Percentiles rank a stretch among this genome's conserved stretches.
phyloP scores from a whole-genome alignment of 2,888 invertebrate species.

The Andrena camellia region DNA sequence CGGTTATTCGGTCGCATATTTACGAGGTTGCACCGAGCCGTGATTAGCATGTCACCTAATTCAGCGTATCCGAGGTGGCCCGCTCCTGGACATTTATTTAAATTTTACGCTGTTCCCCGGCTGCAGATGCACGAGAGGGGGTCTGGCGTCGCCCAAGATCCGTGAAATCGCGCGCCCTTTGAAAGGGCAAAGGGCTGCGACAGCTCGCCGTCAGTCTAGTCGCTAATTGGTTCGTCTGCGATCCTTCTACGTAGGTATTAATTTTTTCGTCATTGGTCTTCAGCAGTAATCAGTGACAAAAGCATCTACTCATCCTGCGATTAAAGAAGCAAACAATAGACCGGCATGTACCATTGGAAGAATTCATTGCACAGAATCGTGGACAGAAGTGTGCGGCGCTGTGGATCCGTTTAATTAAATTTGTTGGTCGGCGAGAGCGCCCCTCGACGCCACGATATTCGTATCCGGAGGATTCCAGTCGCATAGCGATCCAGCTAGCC shows the following conservation, averaged over 20 bases:
- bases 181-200: conserved; percentile 62
- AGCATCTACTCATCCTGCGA: too few relatives aligned
- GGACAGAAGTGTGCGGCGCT: neutral
- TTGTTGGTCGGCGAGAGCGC: neutral
- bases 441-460: neutral
- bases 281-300: too few relatives aligned
- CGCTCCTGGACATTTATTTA: conserved; percentile 81
- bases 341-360: too few relatives aligned
- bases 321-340: too few relatives aligned
- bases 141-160: conserved; percentile 67
- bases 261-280: neutral
- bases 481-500: conserved; percentile 37
- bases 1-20: conserved; percentile 73
- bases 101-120: conserved; percentile 82
- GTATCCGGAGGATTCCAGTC: conserved; percentile 46
- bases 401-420: conserved; percentile 37
- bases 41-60: conserved; percentile 84
- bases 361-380: neutral
- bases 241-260: conserved; percentile 13
- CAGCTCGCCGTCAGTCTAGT: conserved; percentile 62
- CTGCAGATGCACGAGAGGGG: conserved; percentile 73
- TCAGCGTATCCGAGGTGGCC: conserved; percentile 76
- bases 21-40: conserved; percentile 59
- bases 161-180: conserved; percentile 78
- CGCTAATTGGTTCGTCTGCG: conserved; percentile 64